These are phyloP conservation scores for Cyanoramphus novaezelandiae DNA, from an alignment of 2,113 vertebrate genomes.

Conservation along the genomic window DNA sequence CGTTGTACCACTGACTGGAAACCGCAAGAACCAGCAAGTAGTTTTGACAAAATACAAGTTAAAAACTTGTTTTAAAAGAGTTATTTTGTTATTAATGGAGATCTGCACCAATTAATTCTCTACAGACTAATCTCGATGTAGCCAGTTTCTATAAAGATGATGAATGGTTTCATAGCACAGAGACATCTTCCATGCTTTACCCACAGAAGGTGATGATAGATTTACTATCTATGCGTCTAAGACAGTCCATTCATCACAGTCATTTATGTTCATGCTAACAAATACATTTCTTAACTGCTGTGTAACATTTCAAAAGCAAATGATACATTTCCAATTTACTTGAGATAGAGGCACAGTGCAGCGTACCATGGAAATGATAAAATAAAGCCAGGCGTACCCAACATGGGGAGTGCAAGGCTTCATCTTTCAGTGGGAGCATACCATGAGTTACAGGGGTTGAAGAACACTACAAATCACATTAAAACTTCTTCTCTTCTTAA, in stretches of 20 bases:
- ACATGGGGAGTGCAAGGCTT: fast-evolving
- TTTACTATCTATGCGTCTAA: not conserved
- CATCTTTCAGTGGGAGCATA: not conserved
- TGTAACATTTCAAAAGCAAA: not conserved
- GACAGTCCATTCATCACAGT: slow-evolving; percentile 31
- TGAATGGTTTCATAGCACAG: not conserved
- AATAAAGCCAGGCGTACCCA: not conserved
- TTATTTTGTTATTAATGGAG: not conserved
- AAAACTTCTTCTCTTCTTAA: not conserved
- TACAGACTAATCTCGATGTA: not conserved
- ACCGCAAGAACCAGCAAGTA: not conserved
- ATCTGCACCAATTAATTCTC: not conserved
- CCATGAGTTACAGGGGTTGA: fast-evolving
- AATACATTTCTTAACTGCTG: not conserved
- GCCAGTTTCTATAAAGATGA: not conserved
- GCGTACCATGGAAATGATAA: not conserved
- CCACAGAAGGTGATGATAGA: not conserved
- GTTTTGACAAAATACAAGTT: not conserved
- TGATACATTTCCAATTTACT: slow-evolving; percentile 17
- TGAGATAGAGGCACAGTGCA: not conserved
- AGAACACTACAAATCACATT: not conserved
- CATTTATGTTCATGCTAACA: not conserved
- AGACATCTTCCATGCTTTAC: not conserved
- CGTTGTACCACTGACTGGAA: not conserved
- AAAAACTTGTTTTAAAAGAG: not conserved